These are phyloP conservation scores for Dasyurus viverrinus DNA, from an alignment of 2,113 vertebrate genomes.

Conservation along the genomic window DNA sequence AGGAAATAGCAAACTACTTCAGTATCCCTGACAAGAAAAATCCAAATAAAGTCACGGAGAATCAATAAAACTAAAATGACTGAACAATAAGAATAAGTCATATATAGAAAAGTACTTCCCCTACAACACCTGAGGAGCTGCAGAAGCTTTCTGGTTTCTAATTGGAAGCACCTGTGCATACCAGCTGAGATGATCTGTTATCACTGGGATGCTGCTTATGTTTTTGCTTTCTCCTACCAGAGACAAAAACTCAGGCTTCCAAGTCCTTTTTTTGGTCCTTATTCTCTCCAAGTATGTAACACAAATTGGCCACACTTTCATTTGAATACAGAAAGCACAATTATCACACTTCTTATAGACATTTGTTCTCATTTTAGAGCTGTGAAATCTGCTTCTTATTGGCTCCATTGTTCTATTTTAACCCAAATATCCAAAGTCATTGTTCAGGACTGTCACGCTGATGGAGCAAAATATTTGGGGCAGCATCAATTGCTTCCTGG, in stretches of 20 bases:
- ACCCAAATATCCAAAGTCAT: background rate
- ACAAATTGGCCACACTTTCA: background rate
- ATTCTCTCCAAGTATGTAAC: background rate
- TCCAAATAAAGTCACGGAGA: background rate
- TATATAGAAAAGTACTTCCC: background rate
- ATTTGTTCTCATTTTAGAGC: background rate
- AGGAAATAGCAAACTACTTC: background rate
- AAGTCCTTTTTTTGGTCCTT: background rate
- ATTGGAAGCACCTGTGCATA: background rate
- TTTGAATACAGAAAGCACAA: background rate
- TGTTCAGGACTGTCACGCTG: background rate
- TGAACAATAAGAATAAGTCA: background rate
- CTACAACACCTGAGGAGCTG: background rate
- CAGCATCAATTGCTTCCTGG: background rate
- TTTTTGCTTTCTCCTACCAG: background rate
- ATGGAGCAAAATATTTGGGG: background rate
- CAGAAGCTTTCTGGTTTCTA: background rate
- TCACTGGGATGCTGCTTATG: background rate
- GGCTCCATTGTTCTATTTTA: background rate
- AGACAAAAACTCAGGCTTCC: background rate
- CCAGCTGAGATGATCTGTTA: background rate
- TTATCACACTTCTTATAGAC: background rate
- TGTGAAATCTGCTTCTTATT: background rate
- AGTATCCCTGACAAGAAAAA: background rate
- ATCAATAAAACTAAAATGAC: background rate